phyloP scores from a whole-genome alignment of 2,888 invertebrate species.

The Xanthia togata region DNA sequence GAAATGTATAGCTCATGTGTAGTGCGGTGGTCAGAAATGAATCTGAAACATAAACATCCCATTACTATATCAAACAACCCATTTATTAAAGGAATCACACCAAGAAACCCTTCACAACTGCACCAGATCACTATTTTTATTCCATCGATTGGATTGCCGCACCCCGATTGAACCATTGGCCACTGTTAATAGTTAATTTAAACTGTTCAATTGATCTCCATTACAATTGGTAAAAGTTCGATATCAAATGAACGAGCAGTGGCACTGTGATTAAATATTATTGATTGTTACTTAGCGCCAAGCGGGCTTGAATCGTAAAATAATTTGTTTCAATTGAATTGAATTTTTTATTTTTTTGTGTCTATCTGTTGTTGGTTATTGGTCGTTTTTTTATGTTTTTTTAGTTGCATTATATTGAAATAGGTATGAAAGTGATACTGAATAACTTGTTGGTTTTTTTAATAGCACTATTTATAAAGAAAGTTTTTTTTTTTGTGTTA shows the following conservation, averaged over 20 bases:
- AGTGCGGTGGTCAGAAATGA: not conserved
- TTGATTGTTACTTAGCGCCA: conserved; percentile 80
- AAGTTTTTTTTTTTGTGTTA: too few relatives aligned
- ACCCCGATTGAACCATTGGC: conserved; percentile 83
- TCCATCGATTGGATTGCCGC: conserved; percentile 77
- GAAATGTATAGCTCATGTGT: too few relatives aligned
- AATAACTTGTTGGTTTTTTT: not conserved
- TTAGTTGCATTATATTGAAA: not conserved
- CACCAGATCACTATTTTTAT: conserved; percentile 33
- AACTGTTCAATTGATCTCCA: conserved; percentile 88
- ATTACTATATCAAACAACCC: not conserved
- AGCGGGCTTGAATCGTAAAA: conserved; percentile 84
- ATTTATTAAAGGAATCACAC: not conserved
- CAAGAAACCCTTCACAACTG: not conserved
- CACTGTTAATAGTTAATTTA: conserved; percentile 87
- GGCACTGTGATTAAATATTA: conserved; percentile 84
- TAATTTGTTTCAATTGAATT: conserved; percentile 87
- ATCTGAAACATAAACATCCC: not conserved
- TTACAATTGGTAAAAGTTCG: conserved; percentile 86
- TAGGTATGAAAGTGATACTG: not conserved
- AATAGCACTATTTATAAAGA: too few relatives aligned
- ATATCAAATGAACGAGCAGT: conserved; percentile 82
- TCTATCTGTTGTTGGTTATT: conserved; percentile 22
- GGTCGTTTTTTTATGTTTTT: conserved; percentile 4
- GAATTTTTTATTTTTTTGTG: conserved; percentile 71